These are phyloP conservation scores for Eurosta solidaginis DNA, from an alignment of 1,140 invertebrate genomes.

Conservation along the genomic window DNA sequence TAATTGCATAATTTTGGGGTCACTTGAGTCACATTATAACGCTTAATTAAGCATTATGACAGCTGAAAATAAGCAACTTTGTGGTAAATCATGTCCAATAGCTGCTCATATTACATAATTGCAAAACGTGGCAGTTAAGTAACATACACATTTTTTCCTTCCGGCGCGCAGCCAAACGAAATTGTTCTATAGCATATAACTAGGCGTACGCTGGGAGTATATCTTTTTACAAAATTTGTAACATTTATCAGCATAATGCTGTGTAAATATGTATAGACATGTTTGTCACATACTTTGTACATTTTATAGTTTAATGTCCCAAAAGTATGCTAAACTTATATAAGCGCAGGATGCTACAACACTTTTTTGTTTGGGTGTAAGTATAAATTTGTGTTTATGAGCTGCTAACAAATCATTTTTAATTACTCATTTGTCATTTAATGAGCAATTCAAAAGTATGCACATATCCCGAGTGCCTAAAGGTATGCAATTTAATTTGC, in stretches of 20 bases:
- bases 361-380: not conserved
- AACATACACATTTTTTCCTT: not conserved
- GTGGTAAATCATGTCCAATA: not conserved
- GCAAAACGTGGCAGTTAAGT: not conserved
- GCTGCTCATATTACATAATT: not conserved
- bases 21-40: not conserved
- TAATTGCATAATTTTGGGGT: constrained; percentile 28
- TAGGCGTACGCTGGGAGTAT: not conserved
- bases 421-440: too few relatives aligned
- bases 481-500: not conserved
- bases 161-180: not conserved
- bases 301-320: not conserved
- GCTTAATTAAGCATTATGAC: constrained; percentile 12
- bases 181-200: not conserved
- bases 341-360: not conserved
- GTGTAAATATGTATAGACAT: not conserved
- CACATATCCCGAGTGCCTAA: not conserved
- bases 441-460: not conserved
- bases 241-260: not conserved
- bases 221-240: not conserved
- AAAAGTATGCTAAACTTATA: not conserved
- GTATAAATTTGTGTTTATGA: not conserved
- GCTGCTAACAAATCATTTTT: not conserved
- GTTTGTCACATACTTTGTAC: not conserved
- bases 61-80: not conserved